phyloP scores from a whole-genome alignment of 2,888 invertebrate species.

The Rhingia campestris region DNA sequence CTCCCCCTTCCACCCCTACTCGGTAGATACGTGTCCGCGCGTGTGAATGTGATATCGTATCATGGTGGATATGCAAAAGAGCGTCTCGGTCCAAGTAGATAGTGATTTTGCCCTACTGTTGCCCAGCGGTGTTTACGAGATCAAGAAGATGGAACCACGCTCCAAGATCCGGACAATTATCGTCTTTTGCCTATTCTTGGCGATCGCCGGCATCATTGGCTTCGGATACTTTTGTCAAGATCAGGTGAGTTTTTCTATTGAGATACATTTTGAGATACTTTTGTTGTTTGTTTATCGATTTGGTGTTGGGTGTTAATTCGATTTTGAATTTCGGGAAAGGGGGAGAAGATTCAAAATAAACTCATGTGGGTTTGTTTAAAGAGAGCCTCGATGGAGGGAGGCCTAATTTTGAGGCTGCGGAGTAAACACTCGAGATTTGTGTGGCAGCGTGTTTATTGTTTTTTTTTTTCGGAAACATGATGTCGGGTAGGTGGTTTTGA shows the following conservation, averaged over 20 bases:
- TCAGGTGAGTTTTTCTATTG: conserved; percentile 85
- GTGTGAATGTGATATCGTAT: conserved; percentile 71
- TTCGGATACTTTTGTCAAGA: conserved; percentile 95
- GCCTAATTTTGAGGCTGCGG: too few species aligned
- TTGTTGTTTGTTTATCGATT: background rate
- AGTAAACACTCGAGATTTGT: too few species aligned
- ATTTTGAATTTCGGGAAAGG: background rate
- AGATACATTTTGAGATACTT: background rate
- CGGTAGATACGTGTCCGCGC: conserved; percentile 21
- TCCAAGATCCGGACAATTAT: conserved; percentile 91
- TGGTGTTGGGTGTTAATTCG: background rate
- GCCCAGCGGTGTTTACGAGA: conserved; percentile 90
- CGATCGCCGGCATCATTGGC: conserved; percentile 93
- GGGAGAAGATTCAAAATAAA: too few species aligned
- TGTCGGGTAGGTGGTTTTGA: conserved; percentile 16
- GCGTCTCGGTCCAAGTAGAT: conserved; percentile 92
- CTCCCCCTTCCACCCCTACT: conserved; percentile 2
- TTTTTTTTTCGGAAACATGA: background rate
- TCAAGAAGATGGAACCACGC: conserved; percentile 93
- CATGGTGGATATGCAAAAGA: conserved; percentile 86
- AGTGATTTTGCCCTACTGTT: conserved; percentile 91
- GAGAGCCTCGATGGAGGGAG: too few species aligned
- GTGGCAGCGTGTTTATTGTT: too few species aligned
- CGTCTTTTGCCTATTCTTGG: conserved; percentile 91
- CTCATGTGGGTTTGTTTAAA: too few species aligned